Conservation (phyloP, 1,140 invertebrate species). For the Trinorchestia longiramus region DNA sequence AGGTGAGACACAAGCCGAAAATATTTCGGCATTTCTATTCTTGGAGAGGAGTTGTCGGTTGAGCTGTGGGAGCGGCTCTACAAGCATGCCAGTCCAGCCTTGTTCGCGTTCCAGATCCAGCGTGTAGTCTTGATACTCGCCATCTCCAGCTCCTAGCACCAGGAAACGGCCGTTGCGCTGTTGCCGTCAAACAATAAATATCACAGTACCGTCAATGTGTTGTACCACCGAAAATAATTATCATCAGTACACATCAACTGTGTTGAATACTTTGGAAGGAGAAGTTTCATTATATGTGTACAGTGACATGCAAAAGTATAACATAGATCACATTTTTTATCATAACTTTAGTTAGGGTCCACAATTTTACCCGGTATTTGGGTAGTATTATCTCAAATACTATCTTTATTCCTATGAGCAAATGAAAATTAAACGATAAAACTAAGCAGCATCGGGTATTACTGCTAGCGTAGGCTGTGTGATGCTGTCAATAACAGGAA, state of each 20-base stretch:
- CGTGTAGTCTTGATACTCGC: constrained; percentile 62
- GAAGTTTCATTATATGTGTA: too few relatives aligned
- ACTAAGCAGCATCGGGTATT: too few relatives aligned
- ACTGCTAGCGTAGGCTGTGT: too few relatives aligned
- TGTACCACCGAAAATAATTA: too few relatives aligned
- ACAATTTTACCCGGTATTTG: background rate
- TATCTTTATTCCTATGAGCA: background rate
- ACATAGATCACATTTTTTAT: background rate
- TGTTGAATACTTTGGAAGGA: too few relatives aligned
- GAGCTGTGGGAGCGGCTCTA: constrained; percentile 60
- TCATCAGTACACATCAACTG: too few relatives aligned
- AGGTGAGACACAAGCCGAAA: constrained; percentile 61
- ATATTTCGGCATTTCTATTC: constrained; percentile 58
- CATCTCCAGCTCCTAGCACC: constrained; percentile 63
- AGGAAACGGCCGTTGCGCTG: constrained; percentile 63
- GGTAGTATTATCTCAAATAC: background rate
- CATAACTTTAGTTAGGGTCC: background rate
- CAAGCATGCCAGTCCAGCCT: constrained; percentile 64
- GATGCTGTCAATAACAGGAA: too few relatives aligned
- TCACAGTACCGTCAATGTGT: background rate
- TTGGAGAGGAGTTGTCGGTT: constrained; percentile 59
- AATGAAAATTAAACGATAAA: background rate
- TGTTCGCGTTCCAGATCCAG: constrained; percentile 59
- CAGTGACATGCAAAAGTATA: background rate
- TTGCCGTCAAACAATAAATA: background rate